Evolutionary conservation across 2,797 vertebrate genomes (phyloP).

Genomic region (Avahi laniger): DNA sequence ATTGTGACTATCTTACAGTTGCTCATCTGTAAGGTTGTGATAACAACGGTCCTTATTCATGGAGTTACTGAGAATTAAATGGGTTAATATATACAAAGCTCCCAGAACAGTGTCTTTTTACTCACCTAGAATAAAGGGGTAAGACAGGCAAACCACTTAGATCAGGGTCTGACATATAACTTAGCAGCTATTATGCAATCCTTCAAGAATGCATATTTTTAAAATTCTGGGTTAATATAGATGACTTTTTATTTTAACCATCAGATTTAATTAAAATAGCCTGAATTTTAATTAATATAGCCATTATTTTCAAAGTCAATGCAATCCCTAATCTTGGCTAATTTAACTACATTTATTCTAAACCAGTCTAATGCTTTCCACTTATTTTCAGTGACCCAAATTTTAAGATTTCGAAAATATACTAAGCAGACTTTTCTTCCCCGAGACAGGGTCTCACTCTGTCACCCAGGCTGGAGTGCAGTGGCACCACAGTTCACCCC

Average conservation of each 20-base stretch:
- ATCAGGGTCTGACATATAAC: background rate
- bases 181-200: background rate
- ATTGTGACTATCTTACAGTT: background rate
- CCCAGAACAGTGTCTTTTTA: background rate
- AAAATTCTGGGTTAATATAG: background rate
- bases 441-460: background rate
- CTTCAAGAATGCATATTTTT: background rate
- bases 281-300: slow-evolving; percentile 11
- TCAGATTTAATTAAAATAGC: slow-evolving; percentile 24
- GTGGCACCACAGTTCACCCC: background rate
- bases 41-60: background rate
- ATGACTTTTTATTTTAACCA: background rate
- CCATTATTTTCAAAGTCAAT: background rate
- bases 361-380: background rate
- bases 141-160: background rate
- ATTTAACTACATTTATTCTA: background rate
- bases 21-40: background rate
- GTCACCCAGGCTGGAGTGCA: background rate
- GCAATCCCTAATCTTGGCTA: background rate
- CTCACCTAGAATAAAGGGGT: background rate
- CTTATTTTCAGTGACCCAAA: background rate
- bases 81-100: background rate
- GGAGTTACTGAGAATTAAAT: background rate
- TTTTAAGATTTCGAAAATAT: slow-evolving; percentile 30
- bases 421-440: background rate